Evolutionary conservation across 2,888 invertebrate genomes (phyloP), one percentile per base, ranked within the genome.

Genomic region (Microctonus hyperodae): DNA sequence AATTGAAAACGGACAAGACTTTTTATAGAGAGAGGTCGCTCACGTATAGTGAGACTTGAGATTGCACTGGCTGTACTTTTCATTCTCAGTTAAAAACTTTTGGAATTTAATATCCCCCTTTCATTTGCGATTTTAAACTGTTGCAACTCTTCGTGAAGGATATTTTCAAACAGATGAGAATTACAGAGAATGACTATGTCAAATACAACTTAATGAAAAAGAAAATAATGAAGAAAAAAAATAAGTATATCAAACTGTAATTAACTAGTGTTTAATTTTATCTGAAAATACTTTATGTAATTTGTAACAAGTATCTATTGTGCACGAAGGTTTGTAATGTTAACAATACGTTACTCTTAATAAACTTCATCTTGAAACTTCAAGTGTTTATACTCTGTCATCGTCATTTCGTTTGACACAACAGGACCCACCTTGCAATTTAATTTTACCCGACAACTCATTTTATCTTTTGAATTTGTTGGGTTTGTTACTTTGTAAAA

Each of bases 61-160:
- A 55, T 33, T 59, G 40, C 28, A 23, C 10, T 44, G 25, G 25
- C 28, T 23, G 22, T 25, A 13, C 25, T 11, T 57, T 57, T 59
- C 40, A n/a, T 23, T 7, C 44, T 59, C 10, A 16, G 40, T 37
- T 44, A 35, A 20, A 40, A 59, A 59, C 40, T 59, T 59, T 25
- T 59, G 40, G 23, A 28, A 59, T 59, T 44, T 44, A 44, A 40
- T 40, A 44, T 59, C 44, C 16, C 16, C 40, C 20, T 20, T 40
- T 40, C 33, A 28, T 25, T 44, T 9, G 31, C 25, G 31, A 51
- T 51, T 51, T 23, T 51, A 28, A 55, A 55, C 13, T 28, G 31
- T 16, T 55, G 31, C n/a, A 31, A 16, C 20, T 55, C 20, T 28
- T 20, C 10, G 7, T 55, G 20, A 13, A 28, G 13, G n/a, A 28